Evolutionary conservation across 2,888 invertebrate genomes (phyloP), one percentile per base, ranked within the genome.

Genomic region (Mythimna loreyi): DNA sequence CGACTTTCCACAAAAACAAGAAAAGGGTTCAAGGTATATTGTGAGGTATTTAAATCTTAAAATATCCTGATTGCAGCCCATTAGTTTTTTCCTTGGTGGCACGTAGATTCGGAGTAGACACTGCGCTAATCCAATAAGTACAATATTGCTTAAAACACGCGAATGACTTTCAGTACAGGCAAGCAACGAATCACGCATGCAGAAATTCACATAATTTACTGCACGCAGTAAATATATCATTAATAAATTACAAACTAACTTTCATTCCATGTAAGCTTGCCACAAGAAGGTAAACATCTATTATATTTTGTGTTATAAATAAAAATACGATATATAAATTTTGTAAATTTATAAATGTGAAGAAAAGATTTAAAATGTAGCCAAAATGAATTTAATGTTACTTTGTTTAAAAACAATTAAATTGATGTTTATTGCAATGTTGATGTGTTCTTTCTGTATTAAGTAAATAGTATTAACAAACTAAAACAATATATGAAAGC

Each of bases 331-430:
- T 67, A 72, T 74, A 78, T 72, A 78, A n/a, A 76, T 73, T 77
- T 83, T 82, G 65, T 81, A 83, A 83, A 77, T 83, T 81, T 82
- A 74, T 78, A 80, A 67, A 55, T n/a, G 30, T 11, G 40, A 66
- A 59, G 60, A 62, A 53, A 64, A 58, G 33, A 58, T 72, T 69
- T 58, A 58, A 45, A 70, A 49, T 57, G 45, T 75, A 73, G 57
- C 50, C 62, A 66, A 74, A 66, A 43, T 61, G 16, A 59, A 50
- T 50, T 43, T 19, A n/a, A 43, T 19, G n/a, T 63, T 63, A 49
- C 55, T 45, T 43, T 62, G n/a, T 68, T 64, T 55, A 33, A 61
- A 53, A 59, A 21, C 19, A 36, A 59, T 36, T 28, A 59, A 74
- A 64, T 60, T 28, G 21, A 63, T 69, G 53, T 78, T 73, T 75